Percentiles rank a stretch among this genome's conserved stretches.
Conservation (phyloP, 2,113 vertebrate genomes). For the Podarcis cretensis region DNA sequence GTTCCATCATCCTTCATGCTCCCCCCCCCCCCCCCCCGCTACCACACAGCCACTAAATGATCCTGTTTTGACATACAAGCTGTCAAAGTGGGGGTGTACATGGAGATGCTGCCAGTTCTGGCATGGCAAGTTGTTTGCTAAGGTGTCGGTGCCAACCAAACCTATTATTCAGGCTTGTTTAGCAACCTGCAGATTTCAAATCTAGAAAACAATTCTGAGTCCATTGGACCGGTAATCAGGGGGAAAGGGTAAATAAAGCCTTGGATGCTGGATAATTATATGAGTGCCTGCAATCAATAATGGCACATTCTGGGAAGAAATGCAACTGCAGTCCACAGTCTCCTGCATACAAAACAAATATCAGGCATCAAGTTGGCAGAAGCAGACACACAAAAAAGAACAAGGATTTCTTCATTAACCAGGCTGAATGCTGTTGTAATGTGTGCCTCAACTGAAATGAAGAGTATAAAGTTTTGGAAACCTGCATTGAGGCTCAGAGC, state of each 20-base stretch:
- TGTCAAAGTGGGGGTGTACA: neutral
- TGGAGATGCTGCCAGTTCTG: neutral
- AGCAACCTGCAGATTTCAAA: accelerated
- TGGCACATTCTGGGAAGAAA: constrained; percentile 8
- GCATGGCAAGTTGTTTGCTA: neutral
- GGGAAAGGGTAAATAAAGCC: constrained; percentile 24
- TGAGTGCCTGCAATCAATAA: constrained; percentile 33
- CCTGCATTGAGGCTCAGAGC: neutral
- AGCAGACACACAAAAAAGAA: neutral
- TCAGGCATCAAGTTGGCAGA: accelerated
- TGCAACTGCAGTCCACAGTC: accelerated
- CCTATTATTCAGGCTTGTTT: accelerated
- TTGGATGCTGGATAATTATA: neutral
- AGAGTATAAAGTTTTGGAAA: constrained; percentile 10
- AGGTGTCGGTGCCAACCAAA: accelerated
- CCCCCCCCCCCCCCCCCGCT: no score
- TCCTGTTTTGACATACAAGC: neutral
- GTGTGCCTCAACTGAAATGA: neutral
- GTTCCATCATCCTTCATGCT: neutral
- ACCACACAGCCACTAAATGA: neutral
- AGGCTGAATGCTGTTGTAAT: neutral
- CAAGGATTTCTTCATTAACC: constrained; percentile 14
- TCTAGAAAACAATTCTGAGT: constrained; percentile 21
- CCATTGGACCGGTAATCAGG: constrained; percentile 13
- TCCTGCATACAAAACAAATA: neutral